Conservation (phyloP, 2,113 vertebrate species). For the Kobus ellipsiprymnus region DNA sequence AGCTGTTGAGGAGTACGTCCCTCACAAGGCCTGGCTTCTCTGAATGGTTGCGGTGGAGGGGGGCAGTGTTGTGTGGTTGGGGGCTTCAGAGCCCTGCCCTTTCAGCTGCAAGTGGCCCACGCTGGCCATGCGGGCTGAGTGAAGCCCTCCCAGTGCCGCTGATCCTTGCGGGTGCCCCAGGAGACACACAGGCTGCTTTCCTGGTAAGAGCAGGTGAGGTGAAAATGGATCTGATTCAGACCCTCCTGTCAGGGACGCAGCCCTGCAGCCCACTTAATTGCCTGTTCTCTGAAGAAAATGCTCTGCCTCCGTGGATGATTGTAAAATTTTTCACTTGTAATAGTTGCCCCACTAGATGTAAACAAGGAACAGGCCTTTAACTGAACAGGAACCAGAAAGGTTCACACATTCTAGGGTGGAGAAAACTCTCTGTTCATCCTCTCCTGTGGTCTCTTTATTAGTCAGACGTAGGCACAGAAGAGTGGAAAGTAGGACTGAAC, state of each 20-base stretch:
- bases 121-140: background rate
- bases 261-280: background rate
- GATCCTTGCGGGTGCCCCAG: rapidly evolving
- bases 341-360: background rate
- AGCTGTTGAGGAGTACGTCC: background rate
- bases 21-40: background rate
- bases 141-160: background rate
- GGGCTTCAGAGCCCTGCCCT: background rate
- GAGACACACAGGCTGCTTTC: background rate
- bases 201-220: background rate
- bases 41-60: background rate
- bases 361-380: background rate
- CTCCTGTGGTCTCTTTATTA: background rate
- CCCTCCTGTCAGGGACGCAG: background rate
- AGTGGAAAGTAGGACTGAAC: background rate
- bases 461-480: background rate
- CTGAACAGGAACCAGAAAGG: background rate
- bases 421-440: background rate
- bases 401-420: background rate
- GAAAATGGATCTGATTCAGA: background rate
- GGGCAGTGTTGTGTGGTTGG: background rate
- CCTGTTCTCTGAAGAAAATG: background rate
- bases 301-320: background rate
- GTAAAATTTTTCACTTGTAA: background rate
- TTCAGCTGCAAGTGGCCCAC: background rate